Percentiles rank a stretch among this genome's conserved stretches.
Conservation (phyloP, 2,113 vertebrate genomes). For the Phylloscopus trochilus region DNA sequence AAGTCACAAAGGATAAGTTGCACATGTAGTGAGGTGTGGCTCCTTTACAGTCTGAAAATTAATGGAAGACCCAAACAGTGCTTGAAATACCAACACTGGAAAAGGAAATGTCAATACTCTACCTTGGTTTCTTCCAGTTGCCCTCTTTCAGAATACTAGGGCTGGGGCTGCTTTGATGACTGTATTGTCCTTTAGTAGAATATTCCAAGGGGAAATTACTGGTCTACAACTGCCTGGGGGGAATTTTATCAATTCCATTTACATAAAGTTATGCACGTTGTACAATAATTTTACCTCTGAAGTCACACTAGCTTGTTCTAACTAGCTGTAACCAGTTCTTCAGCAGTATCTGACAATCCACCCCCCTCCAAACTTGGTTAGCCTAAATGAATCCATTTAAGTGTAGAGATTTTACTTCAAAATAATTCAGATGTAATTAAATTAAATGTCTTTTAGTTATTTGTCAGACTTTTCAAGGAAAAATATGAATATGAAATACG, state of each 20-base stretch:
- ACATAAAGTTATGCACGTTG: background rate
- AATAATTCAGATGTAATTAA: background rate
- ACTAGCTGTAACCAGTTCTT: background rate
- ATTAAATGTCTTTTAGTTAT: background rate
- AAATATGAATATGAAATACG: background rate
- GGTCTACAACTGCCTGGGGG: background rate
- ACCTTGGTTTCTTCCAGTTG: background rate
- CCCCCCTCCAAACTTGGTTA: background rate
- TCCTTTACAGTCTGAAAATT: background rate
- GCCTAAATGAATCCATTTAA: background rate
- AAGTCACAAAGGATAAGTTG: background rate
- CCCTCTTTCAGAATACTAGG: background rate
- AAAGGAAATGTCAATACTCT: background rate
- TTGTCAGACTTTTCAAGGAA: background rate
- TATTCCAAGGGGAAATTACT: background rate
- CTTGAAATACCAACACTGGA: rapidly evolving
- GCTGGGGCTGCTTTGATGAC: background rate
- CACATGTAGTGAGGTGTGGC: background rate
- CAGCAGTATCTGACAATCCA: background rate
- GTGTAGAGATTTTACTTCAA: background rate
- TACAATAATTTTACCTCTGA: background rate
- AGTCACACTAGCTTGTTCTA: background rate
- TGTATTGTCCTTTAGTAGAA: background rate
- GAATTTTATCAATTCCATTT: background rate
- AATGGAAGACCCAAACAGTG: background rate